Conservation (phyloP, 2,888 invertebrate genomes). For the Drosophila parthenogenetica region DNA sequence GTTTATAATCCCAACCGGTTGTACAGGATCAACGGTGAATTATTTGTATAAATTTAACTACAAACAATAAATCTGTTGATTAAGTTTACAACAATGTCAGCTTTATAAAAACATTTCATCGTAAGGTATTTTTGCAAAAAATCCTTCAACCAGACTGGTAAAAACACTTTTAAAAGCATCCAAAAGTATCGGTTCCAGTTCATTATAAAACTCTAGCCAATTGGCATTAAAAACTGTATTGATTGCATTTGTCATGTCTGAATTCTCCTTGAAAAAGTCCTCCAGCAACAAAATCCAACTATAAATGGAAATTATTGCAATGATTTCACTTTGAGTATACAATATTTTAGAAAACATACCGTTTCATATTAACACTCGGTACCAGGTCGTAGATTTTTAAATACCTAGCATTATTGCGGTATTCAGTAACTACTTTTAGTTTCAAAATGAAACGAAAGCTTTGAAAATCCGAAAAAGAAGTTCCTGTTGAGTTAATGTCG, state of each 20-base stretch:
- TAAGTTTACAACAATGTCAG: conserved; percentile 18
- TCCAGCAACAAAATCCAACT: conserved; percentile 57
- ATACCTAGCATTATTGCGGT: conserved; percentile 52
- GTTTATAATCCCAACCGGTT: too few relatives aligned
- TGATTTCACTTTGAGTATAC: not conserved
- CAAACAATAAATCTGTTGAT: conserved; percentile 8
- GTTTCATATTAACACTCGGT: conserved; percentile 39
- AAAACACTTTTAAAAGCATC: conserved; percentile 35
- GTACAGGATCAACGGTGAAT: too few relatives aligned
- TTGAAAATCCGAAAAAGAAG: conserved; percentile 51
- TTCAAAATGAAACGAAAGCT: conserved; percentile 50
- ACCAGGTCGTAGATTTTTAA: conserved; percentile 49
- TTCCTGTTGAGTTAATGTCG: conserved; percentile 36
- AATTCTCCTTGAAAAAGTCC: conserved; percentile 47
- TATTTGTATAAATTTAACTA: too few relatives aligned
- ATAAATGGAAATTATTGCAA: not conserved
- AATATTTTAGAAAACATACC: conserved; percentile 33
- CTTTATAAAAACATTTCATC: conserved; percentile 58
- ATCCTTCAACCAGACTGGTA: conserved; percentile 25
- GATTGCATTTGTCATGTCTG: conserved; percentile 40
- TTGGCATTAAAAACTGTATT: conserved; percentile 48
- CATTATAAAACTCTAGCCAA: conserved; percentile 61
- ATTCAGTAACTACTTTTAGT: conserved; percentile 48
- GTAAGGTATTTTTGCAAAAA: conserved; percentile 47
- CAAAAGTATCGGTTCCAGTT: conserved; percentile 49